Evolutionary conservation across 2,113 vertebrate genomes (phyloP), one percentile per base, ranked within the genome.

Genomic region (Aix galericulata): DNA sequence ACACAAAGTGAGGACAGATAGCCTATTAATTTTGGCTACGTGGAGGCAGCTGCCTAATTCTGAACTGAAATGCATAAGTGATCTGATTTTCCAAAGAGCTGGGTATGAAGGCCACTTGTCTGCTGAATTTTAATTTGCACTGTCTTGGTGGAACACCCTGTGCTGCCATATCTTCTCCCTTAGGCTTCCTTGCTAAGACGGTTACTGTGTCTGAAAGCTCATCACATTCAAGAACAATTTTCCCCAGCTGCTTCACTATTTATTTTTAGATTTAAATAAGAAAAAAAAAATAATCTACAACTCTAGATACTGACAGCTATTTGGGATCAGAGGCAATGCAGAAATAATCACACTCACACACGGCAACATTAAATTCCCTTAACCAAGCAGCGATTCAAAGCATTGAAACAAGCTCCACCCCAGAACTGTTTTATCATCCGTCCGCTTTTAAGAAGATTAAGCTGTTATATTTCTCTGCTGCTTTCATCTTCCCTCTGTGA

Each of bases 371-470:
- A 71, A 93, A 84, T 87, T 95, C 59, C 60, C 76, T 92, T 84
- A 89, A 74, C 69, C 68, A 93, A 93, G 48, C 25, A 93, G 69
- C 56, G 90, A 66, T 94, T 95, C 55, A 93, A 93, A 95, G 82
- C 69, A 71, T 42, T 77, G 58, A 53, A 92, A 88, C 79, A 83
- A 82, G 42, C 11, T 72, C 53, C 60, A 82, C 46, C 44, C 11
- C 38, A 90, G 86, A 93, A 93, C 88, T 95, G 78, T 93, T 91
- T 95, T 94, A 95, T 96, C 88, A 83, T 76, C 82, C 86, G 11
- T 62, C 60, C 64, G 9, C 44, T 86, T 96, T 58, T 87, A 95
- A 96, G 94, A 93, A 91, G 86, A 96, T 95, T 97, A 96, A 95
- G 31, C 71, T 90, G 73, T 90, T 96, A 32, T 40, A 91, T 91